Evolutionary conservation across 2,888 invertebrate genomes (phyloP).

Genomic region (Heliconius cydno): DNA sequence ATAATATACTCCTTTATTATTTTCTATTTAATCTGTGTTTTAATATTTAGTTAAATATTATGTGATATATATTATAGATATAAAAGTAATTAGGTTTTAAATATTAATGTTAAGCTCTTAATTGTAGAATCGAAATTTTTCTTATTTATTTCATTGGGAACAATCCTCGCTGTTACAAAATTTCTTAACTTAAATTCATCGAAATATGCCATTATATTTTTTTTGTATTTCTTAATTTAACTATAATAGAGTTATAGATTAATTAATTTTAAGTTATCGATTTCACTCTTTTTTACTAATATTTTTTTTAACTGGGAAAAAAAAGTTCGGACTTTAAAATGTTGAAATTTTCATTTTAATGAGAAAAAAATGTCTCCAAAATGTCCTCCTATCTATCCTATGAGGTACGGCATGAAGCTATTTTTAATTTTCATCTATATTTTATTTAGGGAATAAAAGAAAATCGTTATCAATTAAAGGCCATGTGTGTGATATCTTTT

Average conservation of each 20-base stretch:
- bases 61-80: slow-evolving; percentile 1
- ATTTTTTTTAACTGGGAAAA: neutral
- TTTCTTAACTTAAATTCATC: neutral
- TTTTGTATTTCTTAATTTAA: slow-evolving; percentile 1
- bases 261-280: neutral
- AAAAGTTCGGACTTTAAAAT: neutral
- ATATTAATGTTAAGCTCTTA: neutral
- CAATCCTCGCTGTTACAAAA: slow-evolving; percentile 23
- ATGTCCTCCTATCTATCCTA: neutral
- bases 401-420: neutral
- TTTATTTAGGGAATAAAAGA: neutral
- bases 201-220: slow-evolving; percentile 22
- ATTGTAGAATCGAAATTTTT: neutral
- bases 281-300: neutral
- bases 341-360: neutral
- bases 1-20: neutral
- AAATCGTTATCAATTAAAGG: slow-evolving; percentile 23
- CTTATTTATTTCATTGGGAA: slow-evolving; percentile 24
- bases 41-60: neutral
- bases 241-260: neutral
- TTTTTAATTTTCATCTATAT: neutral
- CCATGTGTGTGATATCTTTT: slow-evolving; percentile 38
- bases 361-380: neutral
- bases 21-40: neutral
- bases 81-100: neutral